Base-by-base conservation (phyloP, 2,888 invertebrate genomes). In the Sesia bembeciformis region DNA sequence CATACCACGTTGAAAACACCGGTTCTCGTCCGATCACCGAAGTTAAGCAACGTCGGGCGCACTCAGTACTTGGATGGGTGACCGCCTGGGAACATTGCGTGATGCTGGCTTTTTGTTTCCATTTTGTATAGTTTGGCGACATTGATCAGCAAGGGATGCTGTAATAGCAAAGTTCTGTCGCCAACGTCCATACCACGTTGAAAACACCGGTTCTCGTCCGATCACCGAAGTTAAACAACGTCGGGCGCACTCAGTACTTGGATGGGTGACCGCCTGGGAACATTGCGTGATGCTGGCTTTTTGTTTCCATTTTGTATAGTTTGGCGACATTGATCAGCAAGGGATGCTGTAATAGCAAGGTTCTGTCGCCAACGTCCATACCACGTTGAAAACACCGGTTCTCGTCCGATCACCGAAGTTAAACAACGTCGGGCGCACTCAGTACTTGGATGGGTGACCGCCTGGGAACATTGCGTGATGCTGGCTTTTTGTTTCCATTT, bases 331-430 rank as follows among this genome's bases (percentile, higher is more conserved):
- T 23, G 2, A 23, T 23, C 23, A 23, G 23, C 23, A 2, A 23
- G 23, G 23, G 23, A 23, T 23, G 23, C 23, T 23, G 23, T 23
- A 23, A 23, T 23, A 1, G 23, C 23, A 23, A 23, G 1, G 23
- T 23, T 6, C 41, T 5, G 7, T 41, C 7, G 23, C 23, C 55
- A 55, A 55, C 55, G 55, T 52, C 55, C 55, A 40, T 50, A 50
- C 50, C 38, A 74, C 67, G 73, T 76, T 77, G 75, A 76, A 75
- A 54, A 72, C 71, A 77, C 74, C 74, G 73, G 74, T 75, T 75
- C 72, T 77, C 74, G 76, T 74, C 75, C 74, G 76, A 76, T 76
- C 75, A 75, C 75, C 74, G 74, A 74, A 76, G 73, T 75, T 71
- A 75, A 75, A 74, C 74, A 74, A 71, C 72, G 67, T 75, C 72